Evolutionary conservation across 2,888 invertebrate genomes (phyloP).

Genomic region (Thera obeliscata): DNA sequence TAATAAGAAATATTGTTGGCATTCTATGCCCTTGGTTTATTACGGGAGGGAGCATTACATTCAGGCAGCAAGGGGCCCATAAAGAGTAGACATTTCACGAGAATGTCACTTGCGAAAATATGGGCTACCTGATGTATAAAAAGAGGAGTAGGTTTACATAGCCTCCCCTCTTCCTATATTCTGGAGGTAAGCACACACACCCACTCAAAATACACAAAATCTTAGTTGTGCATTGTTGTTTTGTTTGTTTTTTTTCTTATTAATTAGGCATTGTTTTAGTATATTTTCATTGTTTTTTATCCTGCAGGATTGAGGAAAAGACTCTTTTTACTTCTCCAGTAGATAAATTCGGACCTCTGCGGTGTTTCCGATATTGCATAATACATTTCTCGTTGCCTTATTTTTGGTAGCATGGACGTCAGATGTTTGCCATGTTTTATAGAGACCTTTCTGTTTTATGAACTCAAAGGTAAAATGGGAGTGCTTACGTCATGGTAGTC

Average conservation of each 20-base stretch:
- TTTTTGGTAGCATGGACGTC: constrained; percentile 47
- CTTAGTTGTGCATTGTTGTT: too few species aligned
- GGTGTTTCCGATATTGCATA: constrained; percentile 50
- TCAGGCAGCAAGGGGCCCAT: constrained; percentile 34
- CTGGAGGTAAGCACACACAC: neutral
- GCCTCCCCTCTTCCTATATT: neutral
- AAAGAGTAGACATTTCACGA: constrained; percentile 40
- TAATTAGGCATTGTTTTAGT: too few species aligned
- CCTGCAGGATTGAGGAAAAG: neutral
- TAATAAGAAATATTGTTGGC: constrained; percentile 30
- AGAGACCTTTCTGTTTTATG: constrained; percentile 41
- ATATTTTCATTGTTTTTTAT: too few species aligned
- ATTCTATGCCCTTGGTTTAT: constrained; percentile 37
- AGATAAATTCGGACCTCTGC: constrained; percentile 1
- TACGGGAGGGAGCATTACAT: constrained; percentile 37
- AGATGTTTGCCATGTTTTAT: constrained; percentile 49
- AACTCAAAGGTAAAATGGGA: constrained; percentile 31
- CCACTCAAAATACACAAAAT: too few species aligned
- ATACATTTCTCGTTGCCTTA: constrained; percentile 48
- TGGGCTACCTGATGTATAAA: constrained; percentile 14
- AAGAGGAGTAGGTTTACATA: neutral
- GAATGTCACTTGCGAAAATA: constrained; percentile 46
- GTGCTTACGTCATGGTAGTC: constrained; percentile 1
- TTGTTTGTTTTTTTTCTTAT: too few species aligned
- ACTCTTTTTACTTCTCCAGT: neutral